Conservation (phyloP, 1,140 invertebrate species). For the Drosophila insularis region DNA sequence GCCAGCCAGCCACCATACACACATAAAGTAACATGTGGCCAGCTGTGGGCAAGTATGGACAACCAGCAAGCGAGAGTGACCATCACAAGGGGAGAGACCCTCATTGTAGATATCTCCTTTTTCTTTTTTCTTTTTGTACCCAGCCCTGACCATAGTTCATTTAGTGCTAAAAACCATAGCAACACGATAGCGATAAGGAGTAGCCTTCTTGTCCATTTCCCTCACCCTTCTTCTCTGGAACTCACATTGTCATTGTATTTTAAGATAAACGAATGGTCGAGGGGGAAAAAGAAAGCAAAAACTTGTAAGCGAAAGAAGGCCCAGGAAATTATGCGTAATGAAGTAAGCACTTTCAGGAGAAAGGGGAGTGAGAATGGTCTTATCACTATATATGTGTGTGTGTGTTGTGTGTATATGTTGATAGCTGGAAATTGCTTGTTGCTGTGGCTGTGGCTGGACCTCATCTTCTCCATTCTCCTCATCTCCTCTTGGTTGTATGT, state of each 20-base stretch:
- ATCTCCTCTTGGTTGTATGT: constrained; percentile 4
- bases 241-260: constrained; percentile 52
- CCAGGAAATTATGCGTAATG: constrained; percentile 78
- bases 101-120: constrained; percentile 46
- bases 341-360: constrained; percentile 66
- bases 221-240: constrained; percentile 21
- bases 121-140: too few species aligned
- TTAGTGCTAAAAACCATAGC: constrained; percentile 50
- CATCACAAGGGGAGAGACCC: constrained; percentile 39
- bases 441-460: constrained; percentile 18
- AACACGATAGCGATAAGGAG: constrained; percentile 50
- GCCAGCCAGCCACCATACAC: constrained; percentile 26
- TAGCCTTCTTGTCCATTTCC: constrained; percentile 9
- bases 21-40: constrained; percentile 57
- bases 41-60: constrained; percentile 25
- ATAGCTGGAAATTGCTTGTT: constrained; percentile 64
- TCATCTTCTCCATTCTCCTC: background rate
- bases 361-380: constrained; percentile 29
- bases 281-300: constrained; percentile 53
- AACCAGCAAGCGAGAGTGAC: background rate
- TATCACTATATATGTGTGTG: constrained; percentile 23
- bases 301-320: constrained; percentile 52
- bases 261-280: constrained; percentile 18
- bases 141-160: constrained; percentile 50
- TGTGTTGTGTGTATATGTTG: constrained; percentile 40